phyloP scores from a whole-genome alignment of 2,888 invertebrate genomes.

The Hirtodrosophila histrioides region DNA sequence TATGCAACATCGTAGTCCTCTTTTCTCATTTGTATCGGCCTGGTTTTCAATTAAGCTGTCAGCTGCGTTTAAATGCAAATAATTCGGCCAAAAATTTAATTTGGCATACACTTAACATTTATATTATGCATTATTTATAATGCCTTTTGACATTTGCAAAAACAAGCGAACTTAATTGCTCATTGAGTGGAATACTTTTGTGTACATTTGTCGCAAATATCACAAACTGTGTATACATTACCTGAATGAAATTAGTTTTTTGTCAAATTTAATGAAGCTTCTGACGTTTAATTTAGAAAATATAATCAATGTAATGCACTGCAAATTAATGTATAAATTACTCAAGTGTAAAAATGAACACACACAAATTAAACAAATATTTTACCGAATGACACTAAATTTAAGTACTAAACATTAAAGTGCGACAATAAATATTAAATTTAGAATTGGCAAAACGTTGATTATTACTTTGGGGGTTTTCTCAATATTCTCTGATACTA shows the following conservation, averaged over 20 bases:
- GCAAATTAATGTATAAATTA: too few relatives aligned
- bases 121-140: slow-evolving; percentile 34
- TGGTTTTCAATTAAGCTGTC: slow-evolving; percentile 64
- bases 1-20: slow-evolving; percentile 1
- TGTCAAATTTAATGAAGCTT: slow-evolving; percentile 1
- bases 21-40: slow-evolving; percentile 28
- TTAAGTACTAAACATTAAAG: too few relatives aligned
- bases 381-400: too few relatives aligned
- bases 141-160: slow-evolving; percentile 33
- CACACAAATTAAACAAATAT: too few relatives aligned
- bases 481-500: too few relatives aligned
- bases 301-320: too few relatives aligned
- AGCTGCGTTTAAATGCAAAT: slow-evolving; percentile 47
- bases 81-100: slow-evolving; percentile 45
- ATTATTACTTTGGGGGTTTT: too few relatives aligned
- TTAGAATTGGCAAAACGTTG: too few relatives aligned
- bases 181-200: slow-evolving; percentile 32
- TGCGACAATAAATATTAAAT: too few relatives aligned
- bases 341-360: too few relatives aligned
- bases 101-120: slow-evolving; percentile 51
- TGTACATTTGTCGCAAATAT: slow-evolving; percentile 3
- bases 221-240: neutral
- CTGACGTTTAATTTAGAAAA: too few relatives aligned
- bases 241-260: slow-evolving; percentile 1
- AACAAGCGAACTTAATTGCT: slow-evolving; percentile 44